phyloP scores from a whole-genome alignment of 1,140 invertebrate species.

The Cardiocondyla obscurior region DNA sequence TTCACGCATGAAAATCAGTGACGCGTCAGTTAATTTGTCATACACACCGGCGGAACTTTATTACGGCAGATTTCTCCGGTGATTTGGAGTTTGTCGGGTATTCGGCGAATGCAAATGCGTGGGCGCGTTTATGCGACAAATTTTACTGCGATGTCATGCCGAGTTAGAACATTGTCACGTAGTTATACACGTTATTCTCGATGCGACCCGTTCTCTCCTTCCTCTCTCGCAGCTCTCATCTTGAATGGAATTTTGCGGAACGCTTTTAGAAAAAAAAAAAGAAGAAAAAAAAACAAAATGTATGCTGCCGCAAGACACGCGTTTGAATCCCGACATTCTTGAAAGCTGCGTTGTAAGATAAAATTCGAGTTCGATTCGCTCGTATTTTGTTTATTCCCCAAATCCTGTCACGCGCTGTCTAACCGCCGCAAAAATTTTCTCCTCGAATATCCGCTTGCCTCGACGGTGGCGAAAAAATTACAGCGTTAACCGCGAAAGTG shows the following conservation, averaged over 20 bases:
- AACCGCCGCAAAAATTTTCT: conserved; percentile 16
- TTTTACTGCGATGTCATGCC: conserved; percentile 25
- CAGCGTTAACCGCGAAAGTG: conserved; percentile 12
- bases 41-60: conserved; percentile 18
- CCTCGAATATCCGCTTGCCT: conserved; percentile 12
- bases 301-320: background rate
- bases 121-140: background rate
- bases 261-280: background rate
- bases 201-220: too few relatives aligned
- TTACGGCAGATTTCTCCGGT: conserved; percentile 37
- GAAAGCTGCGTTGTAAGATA: conserved; percentile 26
- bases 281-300: too few relatives aligned
- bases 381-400: conserved; percentile 33
- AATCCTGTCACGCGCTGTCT: conserved; percentile 19
- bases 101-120: conserved; percentile 48
- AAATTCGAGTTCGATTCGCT: conserved; percentile 23
- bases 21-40: conserved; percentile 30
- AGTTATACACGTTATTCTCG: conserved; percentile 2
- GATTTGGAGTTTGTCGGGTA: conserved; percentile 45
- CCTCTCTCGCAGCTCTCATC: background rate
- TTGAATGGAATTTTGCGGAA: background rate
- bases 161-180: conserved; percentile 24
- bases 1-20: conserved; percentile 5
- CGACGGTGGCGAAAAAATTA: conserved; percentile 42
- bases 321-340: conserved; percentile 1